Base-by-base conservation (phyloP, 1,140 invertebrate species). In the Pristionchus pacificus region DNA sequence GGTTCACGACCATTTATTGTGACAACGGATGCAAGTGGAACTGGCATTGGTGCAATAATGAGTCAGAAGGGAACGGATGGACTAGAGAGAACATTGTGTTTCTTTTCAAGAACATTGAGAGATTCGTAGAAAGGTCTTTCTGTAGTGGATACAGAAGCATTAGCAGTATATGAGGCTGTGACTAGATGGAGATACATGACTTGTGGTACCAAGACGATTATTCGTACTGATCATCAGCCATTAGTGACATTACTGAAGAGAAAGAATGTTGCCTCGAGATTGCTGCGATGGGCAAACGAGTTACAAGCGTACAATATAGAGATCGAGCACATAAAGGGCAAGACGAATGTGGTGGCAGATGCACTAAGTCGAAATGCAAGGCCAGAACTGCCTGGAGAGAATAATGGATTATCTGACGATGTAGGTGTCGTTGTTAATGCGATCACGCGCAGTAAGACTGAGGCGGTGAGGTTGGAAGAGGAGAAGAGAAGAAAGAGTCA, bases 61-160 rank as follows among this genome's bases (percentile, higher is more conserved):
- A 19, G 38, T n/a, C 75, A 77, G 65, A 32, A 71, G 63, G 69
- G 71, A 55, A n/a, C n/a, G n/a, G 69, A 72, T 2, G 70, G 60
- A 1, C 25, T 24, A 27, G 32, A 67, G 25, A 73, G 71, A 28
- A 73, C 74, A 0, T 55, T 76, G 2, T 62, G 68, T 10, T 76
- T 64, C 27, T 25, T 61, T 1, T 76, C 74, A 3, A 58, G 66
- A 32, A 31, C 32, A 0, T 13, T 76, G 3, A 76, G 60, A 14
- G 38, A 74, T 1, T 29, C 57, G 0, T 73, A 76, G 65, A n/a
- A n/a, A n/a, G n/a, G n/a, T n/a, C n/a, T n/a, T n/a, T n/a, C n/a
- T n/a, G n/a, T n/a, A n/a, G n/a, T n/a, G n/a, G n/a, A n/a, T n/a
- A n/a, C n/a, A n/a, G n/a, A n/a, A n/a, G n/a, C n/a, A n/a, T n/a